Conservation (phyloP, 2,888 invertebrate genomes). For the Drepanosiphum platanoidis region DNA sequence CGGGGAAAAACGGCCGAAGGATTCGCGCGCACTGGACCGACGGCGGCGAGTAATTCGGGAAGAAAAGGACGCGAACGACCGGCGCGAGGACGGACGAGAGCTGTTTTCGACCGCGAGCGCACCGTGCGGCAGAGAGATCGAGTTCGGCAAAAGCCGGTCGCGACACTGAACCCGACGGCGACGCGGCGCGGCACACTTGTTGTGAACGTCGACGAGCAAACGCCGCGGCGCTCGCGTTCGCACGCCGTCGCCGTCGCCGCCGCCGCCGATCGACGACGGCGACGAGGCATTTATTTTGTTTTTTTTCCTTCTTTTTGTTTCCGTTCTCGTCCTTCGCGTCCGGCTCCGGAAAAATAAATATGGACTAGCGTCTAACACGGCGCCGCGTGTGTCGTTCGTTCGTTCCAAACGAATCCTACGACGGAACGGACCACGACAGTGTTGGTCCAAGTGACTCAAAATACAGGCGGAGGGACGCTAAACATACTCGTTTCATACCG, state of each 20-base stretch:
- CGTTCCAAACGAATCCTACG: too few species aligned
- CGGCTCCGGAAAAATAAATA: too few species aligned
- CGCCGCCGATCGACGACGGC: background rate
- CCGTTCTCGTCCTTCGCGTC: background rate
- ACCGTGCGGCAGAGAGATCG: too few species aligned
- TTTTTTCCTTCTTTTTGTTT: background rate
- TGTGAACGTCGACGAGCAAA: slow-evolving; percentile 21
- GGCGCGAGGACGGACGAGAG: slow-evolving; percentile 2
- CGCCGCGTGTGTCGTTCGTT: too few species aligned
- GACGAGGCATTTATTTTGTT: background rate
- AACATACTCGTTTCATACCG: too few species aligned
- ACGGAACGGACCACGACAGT: too few species aligned
- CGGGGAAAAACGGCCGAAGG: background rate
- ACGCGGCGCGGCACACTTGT: slow-evolving; percentile 46
- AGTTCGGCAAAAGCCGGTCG: slow-evolving; percentile 57
- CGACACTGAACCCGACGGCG: slow-evolving; percentile 39
- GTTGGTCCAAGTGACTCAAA: too few species aligned
- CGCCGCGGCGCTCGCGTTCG: slow-evolving; percentile 53
- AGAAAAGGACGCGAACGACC: background rate
- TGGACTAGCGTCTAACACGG: too few species aligned
- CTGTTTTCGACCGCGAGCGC: too few species aligned
- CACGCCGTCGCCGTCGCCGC: background rate
- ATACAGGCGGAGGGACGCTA: too few species aligned
- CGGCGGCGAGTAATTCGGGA: background rate
- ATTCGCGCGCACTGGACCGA: background rate